Evolutionary conservation across 2,797 vertebrate species (phyloP).

Genomic region (Avahi laniger): DNA sequence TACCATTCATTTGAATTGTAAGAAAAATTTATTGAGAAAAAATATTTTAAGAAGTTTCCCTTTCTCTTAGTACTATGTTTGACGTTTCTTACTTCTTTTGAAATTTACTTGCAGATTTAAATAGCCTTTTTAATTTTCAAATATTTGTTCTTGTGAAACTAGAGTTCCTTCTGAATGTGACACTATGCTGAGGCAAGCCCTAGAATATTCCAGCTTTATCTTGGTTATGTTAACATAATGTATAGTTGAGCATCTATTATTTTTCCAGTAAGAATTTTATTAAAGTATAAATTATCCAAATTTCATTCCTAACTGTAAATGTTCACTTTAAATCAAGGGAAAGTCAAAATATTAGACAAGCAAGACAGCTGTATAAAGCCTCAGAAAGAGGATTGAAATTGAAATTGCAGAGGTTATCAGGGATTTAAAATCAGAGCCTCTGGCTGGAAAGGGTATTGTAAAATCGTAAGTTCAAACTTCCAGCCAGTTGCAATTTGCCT

Average conservation of each 20-base stretch:
- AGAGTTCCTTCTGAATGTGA: conserved; percentile 17
- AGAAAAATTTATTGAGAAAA: background rate
- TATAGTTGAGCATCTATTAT: background rate
- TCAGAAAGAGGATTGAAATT: background rate
- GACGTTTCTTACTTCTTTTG: background rate
- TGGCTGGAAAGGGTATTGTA: background rate
- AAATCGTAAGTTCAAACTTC: background rate
- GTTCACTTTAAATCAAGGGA: conserved; percentile 30
- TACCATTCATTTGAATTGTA: background rate
- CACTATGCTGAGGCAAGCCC: background rate
- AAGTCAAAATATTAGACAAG: conserved; percentile 48
- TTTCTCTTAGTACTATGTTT: background rate
- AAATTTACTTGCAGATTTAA: conserved; percentile 45
- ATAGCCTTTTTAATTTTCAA: conserved; percentile 15
- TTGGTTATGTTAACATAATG: background rate
- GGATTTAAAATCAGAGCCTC: conserved; percentile 25
- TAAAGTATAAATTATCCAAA: conserved; percentile 54
- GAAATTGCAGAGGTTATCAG: background rate
- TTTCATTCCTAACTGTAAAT: conserved; percentile 38
- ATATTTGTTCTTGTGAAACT: background rate
- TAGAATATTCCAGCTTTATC: background rate
- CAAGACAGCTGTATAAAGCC: conserved; percentile 25
- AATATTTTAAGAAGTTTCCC: background rate
- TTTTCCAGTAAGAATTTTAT: conserved; percentile 33
- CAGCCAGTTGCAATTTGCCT: background rate